phyloP scores from a whole-genome alignment of 2,113 vertebrate species.

The Entomyzon cyanotis region DNA sequence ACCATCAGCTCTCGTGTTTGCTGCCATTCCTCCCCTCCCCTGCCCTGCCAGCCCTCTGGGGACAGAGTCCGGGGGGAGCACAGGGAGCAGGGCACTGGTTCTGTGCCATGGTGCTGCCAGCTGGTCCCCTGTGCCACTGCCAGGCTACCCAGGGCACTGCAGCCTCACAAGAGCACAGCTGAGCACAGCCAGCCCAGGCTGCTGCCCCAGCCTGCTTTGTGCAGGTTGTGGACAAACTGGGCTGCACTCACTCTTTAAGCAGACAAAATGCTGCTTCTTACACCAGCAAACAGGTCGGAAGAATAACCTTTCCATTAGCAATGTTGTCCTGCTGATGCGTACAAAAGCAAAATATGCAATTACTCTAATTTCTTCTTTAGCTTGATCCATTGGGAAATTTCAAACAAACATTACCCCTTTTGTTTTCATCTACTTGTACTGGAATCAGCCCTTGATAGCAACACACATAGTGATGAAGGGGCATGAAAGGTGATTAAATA shows the following conservation, averaged over 20 bases:
- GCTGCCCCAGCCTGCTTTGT: not conserved
- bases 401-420: not conserved
- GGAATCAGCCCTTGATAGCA: not conserved
- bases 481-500: conserved; percentile 4
- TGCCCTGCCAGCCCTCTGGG: fast-evolving
- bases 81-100: too few relatives aligned
- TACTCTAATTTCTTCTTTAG: conserved; percentile 27
- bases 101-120: not conserved
- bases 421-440: not conserved
- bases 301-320: not conserved
- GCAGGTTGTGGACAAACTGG: not conserved
- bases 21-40: fast-evolving
- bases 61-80: fast-evolving
- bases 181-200: not conserved
- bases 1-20: not conserved
- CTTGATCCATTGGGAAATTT: not conserved
- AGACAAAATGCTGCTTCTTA: not conserved
- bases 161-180: too few relatives aligned
- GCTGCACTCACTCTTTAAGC: not conserved
- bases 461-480: not conserved
- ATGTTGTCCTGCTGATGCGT: not conserved
- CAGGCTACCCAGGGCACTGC: not conserved
- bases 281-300: not conserved
- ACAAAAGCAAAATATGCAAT: not conserved
- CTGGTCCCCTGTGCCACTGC: not conserved